These are phyloP conservation scores for Cataglyphis albicans DNA, from an alignment of 2,888 invertebrate genomes.

Conservation along the genomic window DNA sequence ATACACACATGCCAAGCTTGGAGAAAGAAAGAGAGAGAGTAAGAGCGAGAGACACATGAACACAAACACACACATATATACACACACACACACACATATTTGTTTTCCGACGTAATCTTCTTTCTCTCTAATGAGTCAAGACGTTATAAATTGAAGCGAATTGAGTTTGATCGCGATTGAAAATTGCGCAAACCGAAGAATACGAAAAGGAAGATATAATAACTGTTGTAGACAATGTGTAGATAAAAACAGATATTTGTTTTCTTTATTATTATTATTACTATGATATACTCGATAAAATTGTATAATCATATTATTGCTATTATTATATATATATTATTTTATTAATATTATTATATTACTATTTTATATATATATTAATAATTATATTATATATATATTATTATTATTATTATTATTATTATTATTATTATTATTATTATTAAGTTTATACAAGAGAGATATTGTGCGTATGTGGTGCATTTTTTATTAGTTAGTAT, in stretches of 20 bases:
- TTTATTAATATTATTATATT: conserved; percentile 74
- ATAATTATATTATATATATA: conserved; percentile 48
- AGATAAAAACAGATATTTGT: conserved; percentile 80
- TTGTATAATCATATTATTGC: conserved; percentile 70
- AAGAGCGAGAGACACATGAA: conserved; percentile 1
- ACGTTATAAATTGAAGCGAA: conserved; percentile 28
- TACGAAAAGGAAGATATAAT: conserved; percentile 50
- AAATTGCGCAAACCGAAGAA: conserved; percentile 34
- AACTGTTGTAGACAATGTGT: conserved; percentile 76
- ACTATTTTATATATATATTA: conserved; percentile 60
- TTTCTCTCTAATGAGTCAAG: conserved; percentile 38
- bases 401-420: conserved; percentile 45
- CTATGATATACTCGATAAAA: conserved; percentile 71
- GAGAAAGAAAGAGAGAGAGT: conserved; percentile 2
- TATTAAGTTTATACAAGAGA: conserved; percentile 80
- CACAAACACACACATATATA: background rate
- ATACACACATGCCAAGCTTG: background rate
- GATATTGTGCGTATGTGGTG: conserved; percentile 77
- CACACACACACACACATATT: background rate
- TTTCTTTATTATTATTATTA: conserved; percentile 71
- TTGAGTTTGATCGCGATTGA: conserved; percentile 35
- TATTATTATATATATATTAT: conserved; percentile 54
- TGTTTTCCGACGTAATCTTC: conserved; percentile 40
- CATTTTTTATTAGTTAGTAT: conserved; percentile 64
- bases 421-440: conserved; percentile 71